Base-by-base conservation (phyloP, 2,888 invertebrate species). In the Drosophila subsilvestris region DNA sequence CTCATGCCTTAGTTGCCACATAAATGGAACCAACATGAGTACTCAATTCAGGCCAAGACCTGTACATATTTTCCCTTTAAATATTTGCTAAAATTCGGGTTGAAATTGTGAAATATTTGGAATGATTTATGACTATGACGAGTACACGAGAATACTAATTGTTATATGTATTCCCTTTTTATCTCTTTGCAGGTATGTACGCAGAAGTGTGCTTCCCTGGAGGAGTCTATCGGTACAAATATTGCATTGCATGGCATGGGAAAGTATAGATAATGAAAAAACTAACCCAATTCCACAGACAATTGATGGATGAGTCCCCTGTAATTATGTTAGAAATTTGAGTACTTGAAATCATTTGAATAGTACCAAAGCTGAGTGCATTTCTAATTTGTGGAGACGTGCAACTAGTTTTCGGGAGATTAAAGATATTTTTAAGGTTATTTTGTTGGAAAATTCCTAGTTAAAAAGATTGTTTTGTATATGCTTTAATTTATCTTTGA, bases 171-270 rank as follows among this genome's bases (percentile, higher is more conserved):
- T 63, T 62, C 6, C 32, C 7, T 25, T 10, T 14, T 49, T 50
- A 50, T 63, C 50, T 63, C 50, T 32, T 63, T 63, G 9, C 63
- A 63, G 63, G 63, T 63, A 63, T 37, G 63, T 63, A n/a, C 37
- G 49, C 50, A 62, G 62, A 48, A 61, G 42, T 7, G 14, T n/a
- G 37, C 2, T 37, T 14, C 14, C 7, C 37, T 2, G 12, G 5
- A 5, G 32, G 5, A 32, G 32, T 32, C 32, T 14, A 32, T 32
- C 12, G 32, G 12, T 14, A 12, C 12, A 32, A 32, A 32, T 32
- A 12, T 32, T n/a, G n/a, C 32, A 32, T 32, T 32, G 10, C 32
- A 4, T 1, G 0, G 32, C 32, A 37, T 12, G 12, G 12, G 32
- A 32, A 32, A 37, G 37, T 37, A n/a, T n/a, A 37, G 37, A 37